A percentile compares a stretch with the other conserved stretches of the same genome.
Conservation (phyloP, 2,113 vertebrate species). For the Epinephelus moara region DNA sequence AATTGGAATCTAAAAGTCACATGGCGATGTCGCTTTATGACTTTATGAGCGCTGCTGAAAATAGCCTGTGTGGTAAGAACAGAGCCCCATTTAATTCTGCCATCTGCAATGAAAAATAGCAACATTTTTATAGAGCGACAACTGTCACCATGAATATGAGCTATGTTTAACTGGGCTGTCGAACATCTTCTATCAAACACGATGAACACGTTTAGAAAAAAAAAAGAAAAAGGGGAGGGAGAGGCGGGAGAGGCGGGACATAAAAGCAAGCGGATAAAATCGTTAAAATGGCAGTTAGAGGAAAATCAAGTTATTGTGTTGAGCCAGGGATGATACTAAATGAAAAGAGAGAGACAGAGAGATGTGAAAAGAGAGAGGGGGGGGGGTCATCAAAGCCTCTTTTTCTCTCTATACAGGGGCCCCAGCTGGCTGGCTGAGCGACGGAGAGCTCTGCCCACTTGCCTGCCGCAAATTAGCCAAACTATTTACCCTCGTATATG, state of each 20-base stretch:
- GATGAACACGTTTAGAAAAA: neutral
- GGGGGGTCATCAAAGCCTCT: constrained; percentile 45
- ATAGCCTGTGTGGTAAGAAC: constrained; percentile 59
- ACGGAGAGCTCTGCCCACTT: constrained; percentile 54
- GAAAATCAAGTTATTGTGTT: constrained; percentile 33
- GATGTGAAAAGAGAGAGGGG: neutral
- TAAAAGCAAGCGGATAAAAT: constrained; percentile 28
- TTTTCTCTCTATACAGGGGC: constrained; percentile 38
- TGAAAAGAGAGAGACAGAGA: constrained; percentile 7
- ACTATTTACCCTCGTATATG: constrained; percentile 76
- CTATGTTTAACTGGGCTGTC: constrained; percentile 45
- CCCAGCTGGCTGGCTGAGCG: constrained; percentile 67
- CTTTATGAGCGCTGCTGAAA: constrained; percentile 51
- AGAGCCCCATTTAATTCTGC: constrained; percentile 63
- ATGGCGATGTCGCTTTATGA: constrained; percentile 23
- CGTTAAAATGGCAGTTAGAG: constrained; percentile 16
- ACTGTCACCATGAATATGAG: constrained; percentile 60
- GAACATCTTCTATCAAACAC: constrained; percentile 32
- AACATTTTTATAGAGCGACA: constrained; percentile 62
- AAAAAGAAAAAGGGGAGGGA: neutral
- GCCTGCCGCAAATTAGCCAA: constrained; percentile 79
- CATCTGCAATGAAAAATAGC: constrained; percentile 66
- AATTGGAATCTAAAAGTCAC: constrained; percentile 43
- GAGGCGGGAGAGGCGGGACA: neutral
- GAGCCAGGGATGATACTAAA: constrained; percentile 30